Percentiles rank a stretch among this genome's conserved stretches.
phyloP scores from a whole-genome alignment of 2,888 invertebrate species.

The Drosophila tanythrix region DNA sequence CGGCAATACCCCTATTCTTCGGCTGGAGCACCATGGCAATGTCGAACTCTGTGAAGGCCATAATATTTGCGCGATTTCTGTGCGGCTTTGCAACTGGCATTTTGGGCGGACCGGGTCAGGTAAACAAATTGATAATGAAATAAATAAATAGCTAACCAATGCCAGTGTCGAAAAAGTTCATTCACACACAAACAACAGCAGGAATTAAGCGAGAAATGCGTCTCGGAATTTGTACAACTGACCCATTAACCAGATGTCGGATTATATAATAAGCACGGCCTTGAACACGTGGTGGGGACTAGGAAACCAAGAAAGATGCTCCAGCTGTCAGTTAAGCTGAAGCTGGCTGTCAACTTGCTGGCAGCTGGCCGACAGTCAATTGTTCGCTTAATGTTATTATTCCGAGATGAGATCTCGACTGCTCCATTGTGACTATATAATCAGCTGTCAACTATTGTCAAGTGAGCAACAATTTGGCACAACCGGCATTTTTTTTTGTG shows the following conservation, averaged over 20 bases:
- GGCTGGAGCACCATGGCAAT: slow-evolving; percentile 90
- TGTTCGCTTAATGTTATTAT: slow-evolving; percentile 66
- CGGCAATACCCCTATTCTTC: slow-evolving; percentile 88
- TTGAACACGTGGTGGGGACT: slow-evolving; percentile 43
- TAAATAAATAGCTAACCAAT: neutral
- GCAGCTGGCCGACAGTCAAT: slow-evolving; percentile 54
- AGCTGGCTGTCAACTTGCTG: slow-evolving; percentile 23
- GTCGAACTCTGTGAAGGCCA: slow-evolving; percentile 86
- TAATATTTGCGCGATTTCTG: slow-evolving; percentile 88
- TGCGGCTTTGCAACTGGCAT: slow-evolving; percentile 91
- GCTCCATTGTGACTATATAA: slow-evolving; percentile 57
- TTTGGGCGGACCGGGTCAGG: slow-evolving; percentile 91
- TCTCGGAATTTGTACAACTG: slow-evolving; percentile 39
- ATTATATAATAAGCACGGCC: slow-evolving; percentile 47
- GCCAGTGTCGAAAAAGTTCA: slow-evolving; percentile 43
- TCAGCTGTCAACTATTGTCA: slow-evolving; percentile 35
- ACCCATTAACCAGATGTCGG: slow-evolving; percentile 67
- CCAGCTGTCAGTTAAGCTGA: slow-evolving; percentile 31
- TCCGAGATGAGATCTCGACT: slow-evolving; percentile 15
- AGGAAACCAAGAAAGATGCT: slow-evolving; percentile 26
- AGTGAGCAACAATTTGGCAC: slow-evolving; percentile 54
- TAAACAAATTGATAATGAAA: slow-evolving; percentile 77
- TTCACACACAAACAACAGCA: slow-evolving; percentile 28
- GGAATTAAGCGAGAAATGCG: neutral
- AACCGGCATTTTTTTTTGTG: slow-evolving; percentile 18